Base-by-base conservation (phyloP, 2,888 invertebrate species). In the Cryptophagus acutangulus region DNA sequence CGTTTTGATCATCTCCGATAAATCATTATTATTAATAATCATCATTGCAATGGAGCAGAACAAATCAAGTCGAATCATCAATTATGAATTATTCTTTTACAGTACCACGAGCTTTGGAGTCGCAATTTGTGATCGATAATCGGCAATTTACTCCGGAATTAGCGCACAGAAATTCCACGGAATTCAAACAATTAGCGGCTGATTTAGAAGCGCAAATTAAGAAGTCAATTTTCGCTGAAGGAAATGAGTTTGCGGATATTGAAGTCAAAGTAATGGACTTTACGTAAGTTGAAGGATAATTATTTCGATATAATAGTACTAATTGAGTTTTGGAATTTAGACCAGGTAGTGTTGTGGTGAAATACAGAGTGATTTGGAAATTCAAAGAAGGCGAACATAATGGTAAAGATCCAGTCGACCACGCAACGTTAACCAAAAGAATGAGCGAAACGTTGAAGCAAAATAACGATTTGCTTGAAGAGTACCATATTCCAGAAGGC, bases 91-190 rank as follows among this genome's bases (percentile, higher is more conserved):
- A 28, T 28, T 20, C 40, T 40, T 36, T 45, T 48, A 10, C 14
- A 78, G 85, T 87, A 48, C 82, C 84, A 36, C 72, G 77, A 59
- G 81, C 81, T 2, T 58, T 86, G 29, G 82, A 86, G 65, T 84
- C 84, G 2, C 74, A 79, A 54, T 61, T 87, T 38, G 76, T 69
- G 41, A 74, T 87, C 20, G 80, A 82, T 52, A 81, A 84, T 58
- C 72, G 81, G 51, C 73, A 77, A 29, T 85, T 77, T 65, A 72
- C 72, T 6, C 69, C 75, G 1, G 77, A 74, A 14, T 70, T 85
- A 29, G 65, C 70, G 20, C 74, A 84, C 55, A 71, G 72, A 12
- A 78, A 79, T 25, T 83, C 82, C 38, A 65, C 73, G 10, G 75
- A 78, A 51, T 85, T 78, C 65, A 74, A 74, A 53, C 71, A 77